phyloP scores from a whole-genome alignment of 2,888 invertebrate species.

The Hypena proboscidalis region DNA sequence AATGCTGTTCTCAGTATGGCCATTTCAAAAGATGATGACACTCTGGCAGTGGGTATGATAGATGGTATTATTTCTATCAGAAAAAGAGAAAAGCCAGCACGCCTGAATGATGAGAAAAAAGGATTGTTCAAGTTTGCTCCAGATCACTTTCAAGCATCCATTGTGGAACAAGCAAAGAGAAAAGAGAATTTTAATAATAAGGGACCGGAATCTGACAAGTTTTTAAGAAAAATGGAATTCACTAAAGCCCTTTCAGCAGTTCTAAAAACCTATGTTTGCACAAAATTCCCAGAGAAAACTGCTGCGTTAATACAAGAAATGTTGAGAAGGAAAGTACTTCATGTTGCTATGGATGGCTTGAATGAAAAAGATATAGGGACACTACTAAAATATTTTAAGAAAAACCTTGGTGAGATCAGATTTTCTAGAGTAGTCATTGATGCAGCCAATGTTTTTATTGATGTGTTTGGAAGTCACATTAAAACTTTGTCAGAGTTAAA shows the following conservation, averaged over 20 bases:
- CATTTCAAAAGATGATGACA: conserved; percentile 90
- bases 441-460: conserved; percentile 90
- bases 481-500: conserved; percentile 87
- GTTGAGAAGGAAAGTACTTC: conserved; percentile 91
- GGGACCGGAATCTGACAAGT: conserved; percentile 87
- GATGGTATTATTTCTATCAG: conserved; percentile 96
- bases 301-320: conserved; percentile 94
- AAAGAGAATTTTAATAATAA: conserved; percentile 66
- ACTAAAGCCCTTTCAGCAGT: conserved; percentile 91
- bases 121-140: conserved; percentile 82
- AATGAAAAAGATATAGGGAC: conserved; percentile 87
- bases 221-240: conserved; percentile 92
- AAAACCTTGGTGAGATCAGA: conserved; percentile 89
- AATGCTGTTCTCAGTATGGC: conserved; percentile 96
- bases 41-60: conserved; percentile 95
- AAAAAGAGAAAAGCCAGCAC: conserved; percentile 87
- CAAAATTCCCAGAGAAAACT: conserved; percentile 90
- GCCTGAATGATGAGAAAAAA: conserved; percentile 63
- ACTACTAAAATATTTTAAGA: conserved; percentile 91
- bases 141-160: conserved; percentile 66
- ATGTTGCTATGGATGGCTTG: conserved; percentile 90
- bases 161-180: conserved; percentile 82
- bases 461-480: conserved; percentile 89
- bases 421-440: conserved; percentile 91
- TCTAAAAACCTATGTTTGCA: conserved; percentile 84